A percentile compares a stretch with the other conserved stretches of the same genome.
These are phyloP conservation scores for Bergia sp. DNA, from an alignment of 92 coral and sea anemone genomes.

Conservation along the genomic window DNA sequence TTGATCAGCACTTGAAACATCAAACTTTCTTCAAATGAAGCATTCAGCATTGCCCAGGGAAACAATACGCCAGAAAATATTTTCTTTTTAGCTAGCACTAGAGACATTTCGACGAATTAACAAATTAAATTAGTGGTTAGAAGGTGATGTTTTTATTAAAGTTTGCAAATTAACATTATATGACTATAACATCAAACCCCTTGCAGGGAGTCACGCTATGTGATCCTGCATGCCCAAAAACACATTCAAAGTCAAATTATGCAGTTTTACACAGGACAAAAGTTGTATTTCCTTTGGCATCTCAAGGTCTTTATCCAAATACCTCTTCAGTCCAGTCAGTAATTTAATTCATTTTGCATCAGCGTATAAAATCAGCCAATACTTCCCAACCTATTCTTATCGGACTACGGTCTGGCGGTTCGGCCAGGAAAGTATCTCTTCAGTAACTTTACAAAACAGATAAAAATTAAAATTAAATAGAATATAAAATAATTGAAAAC, in stretches of 20 bases:
- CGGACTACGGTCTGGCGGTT: not conserved
- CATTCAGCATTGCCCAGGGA: not conserved
- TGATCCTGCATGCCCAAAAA: not conserved
- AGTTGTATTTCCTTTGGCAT: not conserved
- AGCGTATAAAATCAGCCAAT: not conserved
- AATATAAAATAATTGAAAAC: not conserved
- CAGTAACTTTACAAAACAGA: not conserved
- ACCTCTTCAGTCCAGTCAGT: not conserved
- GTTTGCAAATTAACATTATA: not conserved
- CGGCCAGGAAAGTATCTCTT: not conserved
- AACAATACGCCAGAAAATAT: not conserved
- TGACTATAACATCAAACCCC: conserved; percentile 10
- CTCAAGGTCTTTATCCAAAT: not conserved
- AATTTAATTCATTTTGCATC: not conserved
- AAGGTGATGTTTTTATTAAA: conserved; percentile 2
- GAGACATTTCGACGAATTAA: not conserved
- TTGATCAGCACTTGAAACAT: too few relatives aligned
- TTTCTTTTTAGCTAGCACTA: not conserved
- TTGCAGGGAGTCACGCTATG: conserved; percentile 31
- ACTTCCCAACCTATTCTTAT: not conserved
- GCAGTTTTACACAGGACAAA: not conserved
- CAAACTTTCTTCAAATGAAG: not conserved
- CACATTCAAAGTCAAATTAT: not conserved
- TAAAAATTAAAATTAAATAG: not conserved
- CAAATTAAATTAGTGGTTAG: not conserved